These are phyloP conservation scores for Syrrhaptes paradoxus DNA, from an alignment of 2,113 vertebrate genomes.

Conservation along the genomic window DNA sequence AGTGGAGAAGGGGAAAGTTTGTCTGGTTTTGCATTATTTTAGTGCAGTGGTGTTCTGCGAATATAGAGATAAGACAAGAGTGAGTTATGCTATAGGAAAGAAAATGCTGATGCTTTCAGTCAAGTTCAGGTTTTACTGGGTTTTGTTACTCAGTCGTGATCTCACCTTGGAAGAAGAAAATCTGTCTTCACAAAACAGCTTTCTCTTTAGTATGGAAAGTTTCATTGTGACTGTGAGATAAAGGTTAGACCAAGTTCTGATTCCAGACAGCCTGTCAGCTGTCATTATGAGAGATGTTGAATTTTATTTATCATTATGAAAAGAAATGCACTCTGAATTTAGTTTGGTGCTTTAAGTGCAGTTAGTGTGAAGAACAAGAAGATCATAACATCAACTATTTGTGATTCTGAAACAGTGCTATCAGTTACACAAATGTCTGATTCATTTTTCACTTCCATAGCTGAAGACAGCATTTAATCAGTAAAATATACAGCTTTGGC, in stretches of 20 bases:
- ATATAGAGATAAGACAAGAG: not conserved
- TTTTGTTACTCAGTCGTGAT: not conserved
- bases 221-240: not conserved
- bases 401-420: not conserved
- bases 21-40: not conserved
- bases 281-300: not conserved
- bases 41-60: not conserved
- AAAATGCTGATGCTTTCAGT: not conserved
- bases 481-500: not conserved
- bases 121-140: not conserved
- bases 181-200: not conserved
- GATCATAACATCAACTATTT: not conserved
- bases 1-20: accelerated
- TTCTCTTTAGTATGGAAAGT: not conserved
- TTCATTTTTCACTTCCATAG: not conserved
- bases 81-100: not conserved
- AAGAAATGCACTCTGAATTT: not conserved
- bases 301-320: not conserved
- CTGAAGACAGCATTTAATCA: not conserved
- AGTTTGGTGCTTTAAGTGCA: not conserved
- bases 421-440: not conserved
- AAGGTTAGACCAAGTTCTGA: not conserved
- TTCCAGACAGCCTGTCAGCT: not conserved
- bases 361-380: not conserved
- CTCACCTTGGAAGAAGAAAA: not conserved